Conservation (phyloP, 2,113 vertebrate genomes). For the Elephas maximus region DNA sequence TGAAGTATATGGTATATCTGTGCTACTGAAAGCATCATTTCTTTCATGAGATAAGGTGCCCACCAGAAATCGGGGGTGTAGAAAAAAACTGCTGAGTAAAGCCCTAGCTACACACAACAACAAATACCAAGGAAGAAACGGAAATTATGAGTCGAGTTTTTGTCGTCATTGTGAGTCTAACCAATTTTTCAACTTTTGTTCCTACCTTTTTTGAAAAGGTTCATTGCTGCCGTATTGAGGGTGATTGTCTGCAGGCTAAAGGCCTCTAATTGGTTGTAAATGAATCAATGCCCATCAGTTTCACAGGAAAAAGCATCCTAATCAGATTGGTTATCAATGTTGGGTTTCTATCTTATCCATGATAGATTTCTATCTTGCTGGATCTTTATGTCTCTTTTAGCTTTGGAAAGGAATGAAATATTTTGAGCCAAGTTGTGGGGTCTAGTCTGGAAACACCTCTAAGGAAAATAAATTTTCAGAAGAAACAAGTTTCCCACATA, state of each 20-base stretch:
- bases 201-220: slow-evolving; percentile 7
- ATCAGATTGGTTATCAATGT: slow-evolving; percentile 65
- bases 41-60: neutral
- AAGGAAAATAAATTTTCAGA: neutral
- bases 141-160: neutral
- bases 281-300: slow-evolving; percentile 61
- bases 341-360: slow-evolving; percentile 68
- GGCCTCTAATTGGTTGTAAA: slow-evolving; percentile 60
- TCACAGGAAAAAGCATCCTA: slow-evolving; percentile 62
- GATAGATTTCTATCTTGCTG: slow-evolving; percentile 51
- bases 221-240: slow-evolving; percentile 39
- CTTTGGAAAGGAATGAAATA: slow-evolving; percentile 11
- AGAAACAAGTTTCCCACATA: neutral
- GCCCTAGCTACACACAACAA: neutral
- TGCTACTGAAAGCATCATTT: neutral
- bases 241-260: slow-evolving; percentile 37
- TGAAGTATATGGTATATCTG: neutral
- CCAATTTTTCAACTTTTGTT: slow-evolving; percentile 33
- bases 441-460: neutral
- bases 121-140: neutral
- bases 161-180: neutral
- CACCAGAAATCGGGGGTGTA: neutral
- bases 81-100: neutral
- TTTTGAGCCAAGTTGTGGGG: neutral
- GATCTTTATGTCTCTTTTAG: slow-evolving; percentile 28